Percentiles rank a stretch among this genome's conserved stretches.
phyloP scores from a whole-genome alignment of 2,888 invertebrate genomes.

The Thereva nobilitata region DNA sequence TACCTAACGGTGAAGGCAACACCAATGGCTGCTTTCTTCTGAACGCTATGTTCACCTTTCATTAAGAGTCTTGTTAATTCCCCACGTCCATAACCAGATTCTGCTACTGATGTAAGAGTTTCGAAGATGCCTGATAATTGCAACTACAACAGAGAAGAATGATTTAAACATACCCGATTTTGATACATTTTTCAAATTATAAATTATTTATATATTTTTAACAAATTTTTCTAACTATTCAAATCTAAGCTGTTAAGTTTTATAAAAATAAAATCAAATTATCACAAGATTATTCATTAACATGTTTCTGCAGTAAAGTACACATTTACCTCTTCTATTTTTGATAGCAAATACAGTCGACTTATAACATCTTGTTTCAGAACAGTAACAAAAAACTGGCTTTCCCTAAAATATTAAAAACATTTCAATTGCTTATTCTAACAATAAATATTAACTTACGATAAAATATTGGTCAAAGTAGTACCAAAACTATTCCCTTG shows the following conservation, averaged over 20 bases:
- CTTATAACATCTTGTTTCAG: conserved; percentile 55
- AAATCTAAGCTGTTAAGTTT: no score
- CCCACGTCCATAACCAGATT: conserved; percentile 57
- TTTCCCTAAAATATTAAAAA: conserved; percentile 49
- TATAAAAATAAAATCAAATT: no score
- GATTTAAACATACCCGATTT: neutral
- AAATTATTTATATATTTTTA: no score
- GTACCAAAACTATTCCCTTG: conserved; percentile 50
- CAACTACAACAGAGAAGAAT: conserved; percentile 46
- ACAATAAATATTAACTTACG: conserved; percentile 47
- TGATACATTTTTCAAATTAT: no score
- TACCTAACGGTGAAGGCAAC: conserved; percentile 54
- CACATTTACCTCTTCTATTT: conserved; percentile 50
- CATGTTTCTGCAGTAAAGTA: no score
- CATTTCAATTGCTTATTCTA: neutral
- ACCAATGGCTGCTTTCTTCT: conserved; percentile 55
- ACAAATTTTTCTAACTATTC: no score
- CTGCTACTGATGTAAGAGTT: conserved; percentile 54
- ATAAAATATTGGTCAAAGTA: conserved; percentile 54
- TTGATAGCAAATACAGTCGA: conserved; percentile 53
- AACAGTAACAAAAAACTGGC: conserved; percentile 56
- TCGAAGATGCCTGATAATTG: conserved; percentile 52
- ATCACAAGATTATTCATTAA: no score
- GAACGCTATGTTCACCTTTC: conserved; percentile 50
- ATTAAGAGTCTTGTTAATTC: conserved; percentile 52